Conservation (phyloP, 2,113 vertebrate genomes). For the Cinclus mexicanus region DNA sequence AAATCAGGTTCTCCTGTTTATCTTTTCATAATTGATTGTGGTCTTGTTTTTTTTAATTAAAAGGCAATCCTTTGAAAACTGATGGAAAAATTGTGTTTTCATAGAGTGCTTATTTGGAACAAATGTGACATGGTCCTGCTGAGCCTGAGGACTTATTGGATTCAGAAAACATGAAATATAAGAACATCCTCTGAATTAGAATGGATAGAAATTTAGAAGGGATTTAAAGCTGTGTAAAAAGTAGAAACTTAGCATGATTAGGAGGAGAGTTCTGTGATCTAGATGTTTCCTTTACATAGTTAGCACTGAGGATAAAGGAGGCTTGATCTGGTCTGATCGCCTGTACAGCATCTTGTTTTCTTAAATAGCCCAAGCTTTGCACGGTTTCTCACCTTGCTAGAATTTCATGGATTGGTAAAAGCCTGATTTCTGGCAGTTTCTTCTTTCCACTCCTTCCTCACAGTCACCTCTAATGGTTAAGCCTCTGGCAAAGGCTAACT, state of each 20-base stretch:
- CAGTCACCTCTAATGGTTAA: conserved; percentile 24
- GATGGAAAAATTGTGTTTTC: background rate
- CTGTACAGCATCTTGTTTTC: background rate
- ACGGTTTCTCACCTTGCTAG: background rate
- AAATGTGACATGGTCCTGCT: background rate
- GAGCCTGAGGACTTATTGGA: background rate
- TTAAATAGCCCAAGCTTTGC: background rate
- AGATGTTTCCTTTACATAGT: background rate
- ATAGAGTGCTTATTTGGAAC: background rate
- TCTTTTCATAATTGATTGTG: background rate
- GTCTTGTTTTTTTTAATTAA: background rate
- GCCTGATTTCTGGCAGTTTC: background rate
- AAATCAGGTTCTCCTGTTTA: background rate
- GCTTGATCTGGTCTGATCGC: background rate
- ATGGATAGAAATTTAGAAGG: background rate
- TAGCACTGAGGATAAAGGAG: background rate
- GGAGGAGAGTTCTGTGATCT: background rate
- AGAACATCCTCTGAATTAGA: background rate
- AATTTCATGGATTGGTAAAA: background rate
- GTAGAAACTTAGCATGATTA: background rate
- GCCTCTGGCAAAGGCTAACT: conserved; percentile 49
- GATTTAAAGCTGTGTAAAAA: background rate
- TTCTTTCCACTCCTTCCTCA: conserved; percentile 15
- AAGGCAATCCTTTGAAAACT: background rate
- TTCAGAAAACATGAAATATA: background rate